Evolutionary conservation across 1,140 invertebrate genomes (phyloP), one percentile per base, ranked within the genome.

Genomic region (Solenopsis fugax): DNA sequence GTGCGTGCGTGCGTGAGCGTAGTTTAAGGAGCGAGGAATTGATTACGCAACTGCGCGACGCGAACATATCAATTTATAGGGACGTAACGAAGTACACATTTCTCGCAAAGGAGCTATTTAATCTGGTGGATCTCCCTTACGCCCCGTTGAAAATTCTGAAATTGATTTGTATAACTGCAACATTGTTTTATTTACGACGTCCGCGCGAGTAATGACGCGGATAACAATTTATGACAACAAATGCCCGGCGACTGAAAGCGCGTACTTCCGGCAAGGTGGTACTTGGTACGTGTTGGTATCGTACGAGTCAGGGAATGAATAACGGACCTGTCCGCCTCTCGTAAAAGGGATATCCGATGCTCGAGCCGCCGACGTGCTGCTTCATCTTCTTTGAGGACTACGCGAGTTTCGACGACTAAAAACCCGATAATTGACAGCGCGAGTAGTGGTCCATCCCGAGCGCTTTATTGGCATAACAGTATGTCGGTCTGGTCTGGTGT

Each of bases 351-450:
- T 84, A 84, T 84, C 80, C 80, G 80, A 84, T 75, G 80, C 69
- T 84, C 80, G 69, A 81, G 76, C 90, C 84, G 91, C 90, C 88
- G 91, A 91, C 90, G 90, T 90, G 91, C 91, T 91, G 93, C 91
- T 93, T 93, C 91, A 93, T 93, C 92, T 93, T 92, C 91, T 89
- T 87, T 86, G 89, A 78, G 88, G 89, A 89, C 91, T 88, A 92
- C 71, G 90, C 73, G 85, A 84, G 65, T 71, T 88, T 91, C 80
- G 88, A 86, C 84, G 80, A 85, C 67, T 86, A 92, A 91, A 93
- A 90, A 89, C 62, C 72, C 81, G 88, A 91, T 94, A 94, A 94
- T 94, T 93, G 93, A 93, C 93, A 93, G 91, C 86, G 76, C 87
- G 50, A 77, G 77, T 86, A 64, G 56, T 10, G 29, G 67, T 34